Evolutionary conservation across 2,797 vertebrate species (phyloP), one percentile per base, ranked within the genome.

Genomic region (Myoxocephalus aenaeus): DNA sequence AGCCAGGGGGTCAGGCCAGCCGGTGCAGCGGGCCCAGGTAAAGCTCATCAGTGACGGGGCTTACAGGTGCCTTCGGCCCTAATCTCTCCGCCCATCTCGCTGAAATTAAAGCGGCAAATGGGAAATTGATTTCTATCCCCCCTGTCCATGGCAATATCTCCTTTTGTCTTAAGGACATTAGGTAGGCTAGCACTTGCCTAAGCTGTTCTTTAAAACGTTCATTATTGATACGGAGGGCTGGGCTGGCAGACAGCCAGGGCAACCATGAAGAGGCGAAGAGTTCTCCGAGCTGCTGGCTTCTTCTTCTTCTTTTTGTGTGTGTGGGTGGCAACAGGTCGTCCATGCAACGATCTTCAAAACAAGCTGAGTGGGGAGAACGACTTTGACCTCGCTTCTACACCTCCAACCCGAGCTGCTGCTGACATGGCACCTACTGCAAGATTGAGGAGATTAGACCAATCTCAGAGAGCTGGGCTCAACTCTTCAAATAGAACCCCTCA

Each of bases 91-190:
- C 94, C 94, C 93, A 96, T 96, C 95, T 93, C 85, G 36, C 88
- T 89, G 94, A 95, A 96, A 96, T 96, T 96, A 96, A 96, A 96
- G 93, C 93, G 74, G 95, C 93, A 96, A 96, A 96, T 96, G 95
- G 95, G 94, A 96, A 96, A 96, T 96, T 95, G 95, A 96, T 96
- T 96, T 96, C 94, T 94, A 91, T 90, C 91, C 91, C 89, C 90
- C 86, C 89, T 92, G 93, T 95, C 95, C 85, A 81, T 90, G 89
- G 94, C 95, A 96, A 95, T 96, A 96, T 95, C 95, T 96, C 93
- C 93, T 94, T 96, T 96, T 96, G 95, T 96, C 94, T 96, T 95
- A 94, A 95, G 94, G 94, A 95, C 95, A 95, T 95, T 94, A 96
- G 93, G 92, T 85, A 87, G 92, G 90, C 93, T 94, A 93, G 92